A percentile compares a stretch with the other conserved stretches of the same genome.
phyloP scores from a whole-genome alignment of 2,113 vertebrate species.

The Corythornis madagascariensis region DNA sequence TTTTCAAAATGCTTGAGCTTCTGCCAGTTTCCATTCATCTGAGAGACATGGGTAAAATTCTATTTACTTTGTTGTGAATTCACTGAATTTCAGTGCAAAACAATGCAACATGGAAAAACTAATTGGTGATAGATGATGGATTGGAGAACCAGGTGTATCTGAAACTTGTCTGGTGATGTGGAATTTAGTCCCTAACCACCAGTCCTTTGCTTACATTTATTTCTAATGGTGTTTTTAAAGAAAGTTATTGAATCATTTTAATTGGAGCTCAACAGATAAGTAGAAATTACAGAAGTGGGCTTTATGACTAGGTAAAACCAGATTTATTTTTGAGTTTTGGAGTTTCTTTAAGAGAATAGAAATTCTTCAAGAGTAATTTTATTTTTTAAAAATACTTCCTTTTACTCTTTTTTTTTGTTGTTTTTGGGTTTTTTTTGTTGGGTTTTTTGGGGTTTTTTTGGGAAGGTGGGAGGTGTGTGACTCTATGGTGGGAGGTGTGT shows the following conservation, averaged over 20 bases:
- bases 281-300: background rate
- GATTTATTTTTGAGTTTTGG: background rate
- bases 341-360: background rate
- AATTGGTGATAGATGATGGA: background rate
- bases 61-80: background rate
- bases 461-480: too few species aligned
- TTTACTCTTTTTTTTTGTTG: background rate
- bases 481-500: too few species aligned
- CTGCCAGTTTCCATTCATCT: background rate
- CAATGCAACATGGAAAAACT: background rate
- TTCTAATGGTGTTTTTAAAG: background rate
- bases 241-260: background rate
- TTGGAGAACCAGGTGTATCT: background rate
- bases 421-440: background rate
- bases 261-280: background rate
- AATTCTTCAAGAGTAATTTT: background rate
- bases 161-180: background rate
- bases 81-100: background rate
- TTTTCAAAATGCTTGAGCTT: background rate
- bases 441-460: background rate
- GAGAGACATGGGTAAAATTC: background rate
- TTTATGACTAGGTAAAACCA: background rate
- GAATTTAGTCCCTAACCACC: background rate
- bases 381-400: background rate
- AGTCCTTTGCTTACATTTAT: background rate